Evolutionary conservation across 2,113 vertebrate genomes (phyloP).

Genomic region (Ellobius talpinus): DNA sequence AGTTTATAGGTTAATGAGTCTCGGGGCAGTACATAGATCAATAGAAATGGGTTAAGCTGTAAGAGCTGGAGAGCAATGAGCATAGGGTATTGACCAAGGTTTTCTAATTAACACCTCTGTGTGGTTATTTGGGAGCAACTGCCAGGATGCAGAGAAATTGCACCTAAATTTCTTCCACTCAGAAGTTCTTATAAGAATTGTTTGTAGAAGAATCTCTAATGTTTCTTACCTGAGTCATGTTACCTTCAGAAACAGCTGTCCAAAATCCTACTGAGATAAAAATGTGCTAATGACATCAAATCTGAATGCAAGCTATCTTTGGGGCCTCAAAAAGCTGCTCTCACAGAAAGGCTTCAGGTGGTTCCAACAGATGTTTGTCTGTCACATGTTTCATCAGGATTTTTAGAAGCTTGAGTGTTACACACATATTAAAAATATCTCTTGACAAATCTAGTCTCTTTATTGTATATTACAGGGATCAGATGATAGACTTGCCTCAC

Average conservation of each 20-base stretch:
- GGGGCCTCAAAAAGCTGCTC: background rate
- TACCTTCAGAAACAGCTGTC: conserved; percentile 27
- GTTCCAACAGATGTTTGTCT: conserved; percentile 8
- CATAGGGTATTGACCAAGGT: too few relatives aligned
- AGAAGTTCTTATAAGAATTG: background rate
- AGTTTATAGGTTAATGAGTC: too few relatives aligned
- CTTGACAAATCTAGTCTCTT: background rate
- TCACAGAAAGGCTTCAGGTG: background rate
- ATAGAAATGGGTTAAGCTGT: too few relatives aligned
- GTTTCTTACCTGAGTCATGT: background rate
- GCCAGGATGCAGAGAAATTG: too few relatives aligned
- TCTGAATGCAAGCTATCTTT: conserved; percentile 40
- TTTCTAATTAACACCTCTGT: too few relatives aligned
- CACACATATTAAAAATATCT: conserved; percentile 46
- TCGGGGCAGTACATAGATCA: too few relatives aligned
- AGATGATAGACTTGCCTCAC: conserved; percentile 10
- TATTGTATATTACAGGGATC: background rate
- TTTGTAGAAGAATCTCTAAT: background rate
- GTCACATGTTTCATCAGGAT: conserved; percentile 10
- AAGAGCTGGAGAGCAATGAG: too few relatives aligned
- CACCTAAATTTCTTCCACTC: background rate
- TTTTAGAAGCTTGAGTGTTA: conserved; percentile 52
- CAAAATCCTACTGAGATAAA: conserved; percentile 40
- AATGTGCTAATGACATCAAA: background rate
- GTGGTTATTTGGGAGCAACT: too few relatives aligned